Evolutionary conservation across 2,113 vertebrate species (phyloP).

Genomic region (Platysternon megacephalum): DNA sequence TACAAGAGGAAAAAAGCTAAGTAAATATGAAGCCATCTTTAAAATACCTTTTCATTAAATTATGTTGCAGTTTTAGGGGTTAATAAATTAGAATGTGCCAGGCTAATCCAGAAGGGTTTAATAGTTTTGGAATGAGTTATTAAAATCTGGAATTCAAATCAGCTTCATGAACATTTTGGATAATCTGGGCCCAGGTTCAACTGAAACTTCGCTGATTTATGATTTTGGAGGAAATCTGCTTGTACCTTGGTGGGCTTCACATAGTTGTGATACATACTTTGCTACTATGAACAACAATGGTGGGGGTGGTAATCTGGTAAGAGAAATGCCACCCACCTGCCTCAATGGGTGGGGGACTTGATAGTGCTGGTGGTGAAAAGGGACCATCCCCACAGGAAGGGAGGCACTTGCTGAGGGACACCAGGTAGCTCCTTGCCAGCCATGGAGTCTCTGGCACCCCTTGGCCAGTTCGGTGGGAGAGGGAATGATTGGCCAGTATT

Average conservation of each 20-base stretch:
- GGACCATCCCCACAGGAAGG: no score
- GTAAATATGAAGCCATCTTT: background rate
- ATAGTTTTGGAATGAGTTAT: background rate
- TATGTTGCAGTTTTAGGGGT: background rate
- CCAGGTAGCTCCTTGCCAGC: no score
- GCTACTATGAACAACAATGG: no score
- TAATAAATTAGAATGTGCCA: background rate
- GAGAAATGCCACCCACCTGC: no score
- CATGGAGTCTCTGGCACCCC: no score
- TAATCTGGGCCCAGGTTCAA: background rate
- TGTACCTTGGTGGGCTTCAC: background rate
- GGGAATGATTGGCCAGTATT: background rate
- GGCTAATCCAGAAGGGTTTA: rapidly evolving
- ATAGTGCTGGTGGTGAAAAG: no score
- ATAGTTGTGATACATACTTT: no score
- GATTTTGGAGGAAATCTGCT: no score
- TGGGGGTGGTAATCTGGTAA: no score
- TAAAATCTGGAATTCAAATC: background rate
- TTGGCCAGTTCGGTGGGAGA: background rate
- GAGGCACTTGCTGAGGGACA: no score
- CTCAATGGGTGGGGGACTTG: no score
- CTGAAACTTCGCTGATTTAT: no score
- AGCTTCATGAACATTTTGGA: background rate
- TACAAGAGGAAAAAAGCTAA: background rate
- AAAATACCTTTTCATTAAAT: background rate